Evolutionary conservation across 2,113 vertebrate genomes (phyloP).

Genomic region (Larimichthys crocea): DNA sequence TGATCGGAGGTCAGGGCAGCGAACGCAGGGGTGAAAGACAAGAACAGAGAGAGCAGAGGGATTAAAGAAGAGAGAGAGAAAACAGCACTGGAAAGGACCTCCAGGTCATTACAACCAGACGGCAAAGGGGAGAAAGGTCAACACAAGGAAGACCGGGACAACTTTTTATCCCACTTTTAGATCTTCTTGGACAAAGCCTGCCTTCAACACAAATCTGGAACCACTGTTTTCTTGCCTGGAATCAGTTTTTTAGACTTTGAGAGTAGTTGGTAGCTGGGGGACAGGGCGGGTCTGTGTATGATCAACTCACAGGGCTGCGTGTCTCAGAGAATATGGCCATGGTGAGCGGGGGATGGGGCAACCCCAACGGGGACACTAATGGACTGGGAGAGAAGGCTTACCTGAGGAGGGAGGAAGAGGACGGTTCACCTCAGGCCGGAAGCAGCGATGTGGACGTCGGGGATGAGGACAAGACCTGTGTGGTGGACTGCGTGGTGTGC

Average conservation of each 20-base stretch:
- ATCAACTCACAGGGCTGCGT: conserved; percentile 54
- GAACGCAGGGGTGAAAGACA: conserved; percentile 51
- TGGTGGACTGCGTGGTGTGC: conserved; percentile 95
- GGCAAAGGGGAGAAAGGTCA: conserved; percentile 75
- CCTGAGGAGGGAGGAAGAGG: conserved; percentile 88
- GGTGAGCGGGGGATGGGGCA: conserved; percentile 94
- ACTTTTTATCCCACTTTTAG: conserved; percentile 27
- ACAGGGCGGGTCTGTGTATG: conserved; percentile 68
- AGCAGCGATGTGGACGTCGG: conserved; percentile 91
- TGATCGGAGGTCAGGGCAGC: conserved; percentile 70
- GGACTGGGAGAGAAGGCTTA: conserved; percentile 88
- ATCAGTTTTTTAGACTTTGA: conserved; percentile 6
- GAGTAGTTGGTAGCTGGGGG: conserved; percentile 26
- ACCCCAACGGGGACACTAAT: conserved; percentile 88
- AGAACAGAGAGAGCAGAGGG: conserved; percentile 56
- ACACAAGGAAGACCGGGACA: conserved; percentile 8
- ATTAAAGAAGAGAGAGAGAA: conserved; percentile 64
- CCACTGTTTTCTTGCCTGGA: conserved; percentile 1
- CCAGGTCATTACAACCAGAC: conserved; percentile 63
- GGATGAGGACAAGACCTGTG: conserved; percentile 90
- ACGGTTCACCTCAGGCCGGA: conserved; percentile 89
- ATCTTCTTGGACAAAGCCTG: conserved; percentile 16
- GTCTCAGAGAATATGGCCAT: conserved; percentile 91
- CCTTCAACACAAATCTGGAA: conserved; percentile 7
- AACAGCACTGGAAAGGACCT: conserved; percentile 56